Evolutionary conservation across 2,888 invertebrate species (phyloP).

Genomic region (Netelia fuscicornis): DNA sequence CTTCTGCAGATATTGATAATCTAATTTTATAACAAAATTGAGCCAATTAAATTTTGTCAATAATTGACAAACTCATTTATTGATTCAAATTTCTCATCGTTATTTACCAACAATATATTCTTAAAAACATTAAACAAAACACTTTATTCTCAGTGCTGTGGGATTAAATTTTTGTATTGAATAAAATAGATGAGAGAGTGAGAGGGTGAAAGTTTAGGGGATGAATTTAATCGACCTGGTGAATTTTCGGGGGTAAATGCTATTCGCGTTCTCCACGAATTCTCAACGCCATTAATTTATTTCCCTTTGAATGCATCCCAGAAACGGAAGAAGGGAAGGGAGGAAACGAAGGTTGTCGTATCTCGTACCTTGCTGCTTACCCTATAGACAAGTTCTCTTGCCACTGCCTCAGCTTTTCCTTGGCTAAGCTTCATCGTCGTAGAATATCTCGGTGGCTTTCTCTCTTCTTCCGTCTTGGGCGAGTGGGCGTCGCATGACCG

Average conservation of each 20-base stretch:
- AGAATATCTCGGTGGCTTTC: constrained; percentile 74
- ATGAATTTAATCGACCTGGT: constrained; percentile 70
- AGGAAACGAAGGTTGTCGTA: constrained; percentile 18
- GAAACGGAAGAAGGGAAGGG: constrained; percentile 24
- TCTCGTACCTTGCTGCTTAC: constrained; percentile 46
- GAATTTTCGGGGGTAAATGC: constrained; percentile 68
- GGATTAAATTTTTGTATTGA: neutral
- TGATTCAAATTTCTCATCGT: neutral
- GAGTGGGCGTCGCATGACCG: constrained; percentile 84
- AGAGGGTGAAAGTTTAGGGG: neutral
- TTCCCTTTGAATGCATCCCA: constrained; percentile 82
- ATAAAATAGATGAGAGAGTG: constrained; percentile 8
- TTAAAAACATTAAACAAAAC: neutral
- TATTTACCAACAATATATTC: neutral
- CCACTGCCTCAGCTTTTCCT: constrained; percentile 72
- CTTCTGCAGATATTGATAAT: too few species aligned
- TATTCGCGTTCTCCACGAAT: constrained; percentile 68
- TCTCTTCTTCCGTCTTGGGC: constrained; percentile 81
- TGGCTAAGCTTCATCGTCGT: constrained; percentile 71
- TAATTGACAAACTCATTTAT: neutral
- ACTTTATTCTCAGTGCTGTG: neutral
- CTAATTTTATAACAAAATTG: too few species aligned
- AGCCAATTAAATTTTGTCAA: neutral
- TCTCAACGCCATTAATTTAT: constrained; percentile 82
- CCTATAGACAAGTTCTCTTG: constrained; percentile 63